These are phyloP conservation scores for Callyntrura sp. DNA, from an alignment of 2,888 invertebrate species.

Conservation along the genomic window DNA sequence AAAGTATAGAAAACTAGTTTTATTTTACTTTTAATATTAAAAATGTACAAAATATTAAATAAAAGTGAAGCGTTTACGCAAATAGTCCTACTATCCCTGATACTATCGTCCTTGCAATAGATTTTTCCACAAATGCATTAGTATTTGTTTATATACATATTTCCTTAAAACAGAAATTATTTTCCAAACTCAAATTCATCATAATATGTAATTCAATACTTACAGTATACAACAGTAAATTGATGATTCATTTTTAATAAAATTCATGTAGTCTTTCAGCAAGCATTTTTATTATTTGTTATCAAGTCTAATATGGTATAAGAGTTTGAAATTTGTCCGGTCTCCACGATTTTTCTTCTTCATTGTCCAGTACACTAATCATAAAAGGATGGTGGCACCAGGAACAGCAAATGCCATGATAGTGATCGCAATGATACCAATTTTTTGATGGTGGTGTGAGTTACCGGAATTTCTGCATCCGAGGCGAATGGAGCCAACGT, in stretches of 20 bases:
- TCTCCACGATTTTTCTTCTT: slow-evolving; percentile 14
- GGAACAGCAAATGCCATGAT: slow-evolving; percentile 32
- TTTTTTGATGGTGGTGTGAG: not conserved
- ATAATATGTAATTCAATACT: not conserved
- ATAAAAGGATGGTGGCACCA: slow-evolving; percentile 34
- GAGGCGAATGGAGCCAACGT: slow-evolving; percentile 60
- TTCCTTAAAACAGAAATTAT: no score
- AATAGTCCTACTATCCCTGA: no score
- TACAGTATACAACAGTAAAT: not conserved
- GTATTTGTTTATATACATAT: no score
- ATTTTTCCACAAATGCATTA: no score
- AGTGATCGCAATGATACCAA: not conserved
- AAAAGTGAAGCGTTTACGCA: no score
- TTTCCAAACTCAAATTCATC: no score
- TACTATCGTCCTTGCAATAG: no score
- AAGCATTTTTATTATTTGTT: not conserved
- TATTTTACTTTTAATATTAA: no score
- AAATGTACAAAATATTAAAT: no score
- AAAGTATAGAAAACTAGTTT: no score
- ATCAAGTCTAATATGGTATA: no score
- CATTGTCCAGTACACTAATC: slow-evolving; percentile 52
- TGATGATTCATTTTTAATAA: not conserved
- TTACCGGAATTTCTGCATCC: slow-evolving; percentile 60
- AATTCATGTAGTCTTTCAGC: no score
- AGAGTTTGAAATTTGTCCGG: not conserved